Base-by-base conservation (phyloP, 2,113 vertebrate species). In the Aptenodytes patagonicus region DNA sequence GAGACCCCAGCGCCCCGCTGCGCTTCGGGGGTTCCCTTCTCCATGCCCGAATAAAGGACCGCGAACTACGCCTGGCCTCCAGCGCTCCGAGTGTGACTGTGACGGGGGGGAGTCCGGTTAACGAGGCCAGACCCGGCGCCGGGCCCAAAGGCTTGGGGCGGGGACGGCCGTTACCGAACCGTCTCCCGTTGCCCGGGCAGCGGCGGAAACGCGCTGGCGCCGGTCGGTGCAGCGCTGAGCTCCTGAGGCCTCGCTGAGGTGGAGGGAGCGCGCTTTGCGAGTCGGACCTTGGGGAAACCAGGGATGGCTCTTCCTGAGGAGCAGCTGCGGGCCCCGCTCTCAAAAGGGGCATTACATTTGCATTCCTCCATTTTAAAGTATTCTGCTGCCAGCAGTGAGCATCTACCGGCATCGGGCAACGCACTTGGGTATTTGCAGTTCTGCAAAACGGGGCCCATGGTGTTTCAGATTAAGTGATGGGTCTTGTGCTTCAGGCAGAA, bases 341-440 rank as follows among this genome's bases (percentile, higher is more conserved):
- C 69, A 7, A 3, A 17, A 8, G 24, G 20, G 15, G 3, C 8
- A 0, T 29, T 61, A 0, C 21, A 2, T 21, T 21, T 29, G 8
- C 10, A 2, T 34, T 11, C 17, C 31, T 49, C 44, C 12, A 0
- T 44, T 11, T 28, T 55, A 40, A 42, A 54, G 17, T 6, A 32
- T 4, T 28, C 4, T 17, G 44, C 34, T 71, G 64, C 31, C n/a
- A 6, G 13, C 2, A 16, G 15, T 5, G 36, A 40, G 64, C 28
- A 3, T 7, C 57, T 18, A 0, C 34, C 12, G 1, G 79, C 58
- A 13, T 4, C 25, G 15, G n/a, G 44, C 31, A 14, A 2, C 1
- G 5, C 11, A 0, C 15, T 5, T 7, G 0, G 29, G 46, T 19
- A 1, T 20, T 31, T 0, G 0, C 20, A 10, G 32, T 11, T 52